Percentiles rank a stretch among this genome's conserved stretches.
Evolutionary conservation across 2,888 invertebrate species (phyloP).

Genomic region (Calephelis perditalis): DNA sequence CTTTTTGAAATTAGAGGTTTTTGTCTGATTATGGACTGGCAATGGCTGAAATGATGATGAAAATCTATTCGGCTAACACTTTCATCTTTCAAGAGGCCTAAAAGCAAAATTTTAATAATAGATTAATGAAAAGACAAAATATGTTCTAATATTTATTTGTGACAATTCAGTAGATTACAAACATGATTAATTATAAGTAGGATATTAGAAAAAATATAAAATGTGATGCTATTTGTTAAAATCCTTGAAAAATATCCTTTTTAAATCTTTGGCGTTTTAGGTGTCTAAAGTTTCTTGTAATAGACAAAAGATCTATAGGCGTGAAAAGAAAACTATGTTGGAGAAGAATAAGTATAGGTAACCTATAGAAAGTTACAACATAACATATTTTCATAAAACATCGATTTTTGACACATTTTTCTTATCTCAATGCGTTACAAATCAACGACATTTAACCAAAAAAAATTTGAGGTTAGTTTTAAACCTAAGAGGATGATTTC

Average conservation of each 20-base stretch:
- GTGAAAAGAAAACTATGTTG: background rate
- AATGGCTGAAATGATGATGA: no score
- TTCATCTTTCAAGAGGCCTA: no score
- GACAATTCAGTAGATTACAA: constrained; percentile 69
- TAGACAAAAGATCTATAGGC: background rate
- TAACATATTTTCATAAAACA: background rate
- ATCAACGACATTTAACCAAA: no score
- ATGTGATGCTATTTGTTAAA: constrained; percentile 42
- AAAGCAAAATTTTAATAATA: background rate
- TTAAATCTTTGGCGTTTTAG: constrained; percentile 10
- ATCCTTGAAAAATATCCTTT: constrained; percentile 10
- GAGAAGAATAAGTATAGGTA: background rate
- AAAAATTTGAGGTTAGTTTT: no score
- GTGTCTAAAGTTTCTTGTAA: background rate
- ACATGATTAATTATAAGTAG: constrained; percentile 31
- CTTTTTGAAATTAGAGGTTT: no score
- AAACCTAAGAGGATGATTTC: no score
- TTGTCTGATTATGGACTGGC: no score
- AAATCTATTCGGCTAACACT: no score
- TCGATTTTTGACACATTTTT: background rate
- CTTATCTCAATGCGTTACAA: background rate
- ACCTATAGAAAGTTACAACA: background rate
- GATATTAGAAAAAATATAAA: constrained; percentile 43
- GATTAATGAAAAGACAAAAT: constrained; percentile 36
- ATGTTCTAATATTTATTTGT: constrained; percentile 71